Evolutionary conservation across 2,113 vertebrate species (phyloP).

Genomic region (Clupea harengus): DNA sequence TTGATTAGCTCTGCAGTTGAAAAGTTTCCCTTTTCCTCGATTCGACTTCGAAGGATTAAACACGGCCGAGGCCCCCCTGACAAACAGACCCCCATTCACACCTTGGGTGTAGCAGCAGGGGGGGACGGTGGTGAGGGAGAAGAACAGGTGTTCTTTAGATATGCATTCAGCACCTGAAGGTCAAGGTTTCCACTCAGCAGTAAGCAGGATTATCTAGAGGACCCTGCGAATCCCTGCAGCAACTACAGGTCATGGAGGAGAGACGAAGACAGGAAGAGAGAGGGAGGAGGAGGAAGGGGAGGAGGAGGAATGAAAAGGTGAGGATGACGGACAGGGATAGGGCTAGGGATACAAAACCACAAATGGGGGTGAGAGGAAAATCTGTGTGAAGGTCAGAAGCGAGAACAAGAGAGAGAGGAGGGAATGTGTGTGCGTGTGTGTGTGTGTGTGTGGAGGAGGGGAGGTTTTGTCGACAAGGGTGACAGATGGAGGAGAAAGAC

Average conservation of each 20-base stretch:
- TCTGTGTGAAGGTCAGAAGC: not conserved
- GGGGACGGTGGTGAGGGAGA: not conserved
- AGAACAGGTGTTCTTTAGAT: not conserved
- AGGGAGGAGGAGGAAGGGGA: not conserved
- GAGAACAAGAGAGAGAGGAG: constrained; percentile 23
- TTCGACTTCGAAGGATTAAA: not conserved
- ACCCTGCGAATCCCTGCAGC: not conserved
- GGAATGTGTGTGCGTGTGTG: constrained; percentile 13
- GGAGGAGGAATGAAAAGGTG: constrained; percentile 36
- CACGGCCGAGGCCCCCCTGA: not conserved
- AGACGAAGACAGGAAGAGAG: not conserved
- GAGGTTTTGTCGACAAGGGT: not conserved
- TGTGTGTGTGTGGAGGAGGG: not conserved
- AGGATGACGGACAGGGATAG: not conserved
- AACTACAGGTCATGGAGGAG: not conserved
- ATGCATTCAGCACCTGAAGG: not conserved
- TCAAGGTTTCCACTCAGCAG: not conserved
- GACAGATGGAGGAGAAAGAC: not conserved
- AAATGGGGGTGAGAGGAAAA: not conserved
- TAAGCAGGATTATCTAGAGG: not conserved
- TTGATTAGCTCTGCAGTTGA: not conserved
- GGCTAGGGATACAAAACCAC: not conserved
- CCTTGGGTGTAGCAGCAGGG: not conserved
- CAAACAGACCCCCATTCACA: not conserved
- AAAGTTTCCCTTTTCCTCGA: not conserved